Evolutionary conservation across 2,888 invertebrate genomes (phyloP), one percentile per base, ranked within the genome.

Genomic region (Pristionchus entomophagus): DNA sequence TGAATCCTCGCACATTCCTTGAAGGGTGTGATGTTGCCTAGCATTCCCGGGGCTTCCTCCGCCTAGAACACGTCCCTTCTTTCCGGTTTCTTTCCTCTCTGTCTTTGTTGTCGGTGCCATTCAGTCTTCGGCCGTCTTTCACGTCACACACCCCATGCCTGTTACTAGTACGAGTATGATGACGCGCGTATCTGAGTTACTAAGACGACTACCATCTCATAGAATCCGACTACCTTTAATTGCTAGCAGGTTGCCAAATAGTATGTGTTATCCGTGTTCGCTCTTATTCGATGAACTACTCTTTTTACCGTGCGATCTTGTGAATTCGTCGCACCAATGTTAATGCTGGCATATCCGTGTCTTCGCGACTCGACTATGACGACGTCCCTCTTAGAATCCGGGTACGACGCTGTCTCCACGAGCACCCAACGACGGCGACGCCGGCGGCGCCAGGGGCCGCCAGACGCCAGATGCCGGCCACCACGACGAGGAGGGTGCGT

Each of bases 401-500:
- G 19, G 56, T 22, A 17, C 22, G 41, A 19, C 17, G 38, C 69
- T 4, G 65, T 14, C 65, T 69, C 32, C 35, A 17, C 32, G 38
- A 19, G 62, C 32, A 62, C 32, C 38, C 14, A 22, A 32, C 38
- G 38, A n/a, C 56, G 56, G 56, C n/a, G 56, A 5, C 12, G 56
- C 65, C 41, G 69, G 69, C 32, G 32, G 69, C 69, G 69, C 69
- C 14, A 2, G 65, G 65, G 19, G 69, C 69, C 41, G 14, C 65
- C 69, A 14, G 69, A 17, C 69, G 38, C 69, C 41, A 3, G 10
- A 10, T 4, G 29, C 62, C 32, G 32, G 65, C 32, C 65, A 65
- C 32, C 45, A 38, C 49, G 65, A 84, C 35, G 83, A 65, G 49
- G 82, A 82, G 38, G 83, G 51, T 35, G 73, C 49, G 29, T n/a